phyloP scores from a whole-genome alignment of 2,113 vertebrate genomes.

The Myotis lucifugus region DNA sequence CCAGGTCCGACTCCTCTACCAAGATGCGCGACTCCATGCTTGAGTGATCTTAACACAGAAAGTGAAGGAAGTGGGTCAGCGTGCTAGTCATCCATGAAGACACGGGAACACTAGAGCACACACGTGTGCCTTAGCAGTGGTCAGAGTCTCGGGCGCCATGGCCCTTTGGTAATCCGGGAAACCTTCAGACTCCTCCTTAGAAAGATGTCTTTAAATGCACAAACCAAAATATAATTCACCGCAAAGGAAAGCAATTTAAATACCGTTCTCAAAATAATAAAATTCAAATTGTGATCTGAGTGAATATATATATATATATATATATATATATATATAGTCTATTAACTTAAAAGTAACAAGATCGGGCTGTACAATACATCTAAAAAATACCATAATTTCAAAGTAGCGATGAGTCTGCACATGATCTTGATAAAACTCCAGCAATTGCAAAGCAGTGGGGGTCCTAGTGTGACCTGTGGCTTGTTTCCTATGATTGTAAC shows the following conservation, averaged over 20 bases:
- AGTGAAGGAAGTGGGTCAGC: background rate
- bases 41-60: background rate
- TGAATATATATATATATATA: no score
- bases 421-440: background rate
- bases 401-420: background rate
- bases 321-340: background rate
- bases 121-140: accelerated
- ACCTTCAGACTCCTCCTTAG: background rate
- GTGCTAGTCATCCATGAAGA: background rate
- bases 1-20: background rate
- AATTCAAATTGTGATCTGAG: background rate
- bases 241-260: background rate
- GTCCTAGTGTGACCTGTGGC: background rate
- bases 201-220: background rate
- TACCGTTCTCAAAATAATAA: conserved; percentile 20
- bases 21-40: background rate
- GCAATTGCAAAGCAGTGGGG: background rate
- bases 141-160: accelerated
- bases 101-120: no score
- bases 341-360: background rate
- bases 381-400: background rate
- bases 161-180: background rate
- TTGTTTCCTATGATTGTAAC: background rate
- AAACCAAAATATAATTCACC: background rate
- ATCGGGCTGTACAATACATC: background rate